Percentiles rank a stretch among this genome's conserved stretches.
Conservation (phyloP, 2,888 invertebrate genomes). For the Amiota mariae region DNA sequence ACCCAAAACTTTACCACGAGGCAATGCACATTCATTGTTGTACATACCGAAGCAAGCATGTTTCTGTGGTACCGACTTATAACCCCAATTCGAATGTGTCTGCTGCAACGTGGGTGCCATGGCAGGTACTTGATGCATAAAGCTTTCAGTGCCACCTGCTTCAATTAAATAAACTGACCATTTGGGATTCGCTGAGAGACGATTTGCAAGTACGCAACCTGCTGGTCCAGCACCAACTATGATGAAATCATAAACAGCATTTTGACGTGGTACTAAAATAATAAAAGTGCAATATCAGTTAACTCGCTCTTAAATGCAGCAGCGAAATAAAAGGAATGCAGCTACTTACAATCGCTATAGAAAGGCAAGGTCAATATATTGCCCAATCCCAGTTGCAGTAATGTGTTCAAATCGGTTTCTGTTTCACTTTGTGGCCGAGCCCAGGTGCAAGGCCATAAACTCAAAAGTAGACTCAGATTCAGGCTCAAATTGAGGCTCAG, state of each 20-base stretch:
- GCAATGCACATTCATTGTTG: constrained; percentile 72
- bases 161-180: constrained; percentile 75
- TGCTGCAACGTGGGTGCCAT: constrained; percentile 67
- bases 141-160: constrained; percentile 74
- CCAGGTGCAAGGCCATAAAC: too few relatives aligned
- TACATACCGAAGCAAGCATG: constrained; percentile 76
- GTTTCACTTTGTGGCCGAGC: neutral
- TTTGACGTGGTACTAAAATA: constrained; percentile 78
- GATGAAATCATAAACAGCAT: constrained; percentile 85
- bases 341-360: constrained; percentile 64
- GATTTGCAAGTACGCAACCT: constrained; percentile 75
- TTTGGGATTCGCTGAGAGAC: constrained; percentile 72
- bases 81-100: constrained; percentile 81
- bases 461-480: too few relatives aligned
- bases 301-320: too few relatives aligned
- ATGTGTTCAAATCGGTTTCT: constrained; percentile 20
- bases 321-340: neutral
- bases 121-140: constrained; percentile 67
- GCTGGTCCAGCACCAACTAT: constrained; percentile 90
- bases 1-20: constrained; percentile 77
- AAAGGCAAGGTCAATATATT: constrained; percentile 56
- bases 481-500: too few relatives aligned
- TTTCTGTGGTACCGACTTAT: constrained; percentile 79
- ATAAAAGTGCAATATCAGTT: neutral
- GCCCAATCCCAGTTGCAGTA: constrained; percentile 52